Conservation (phyloP, 2,113 vertebrate genomes). For the Pyxicephalus adspersus region DNA sequence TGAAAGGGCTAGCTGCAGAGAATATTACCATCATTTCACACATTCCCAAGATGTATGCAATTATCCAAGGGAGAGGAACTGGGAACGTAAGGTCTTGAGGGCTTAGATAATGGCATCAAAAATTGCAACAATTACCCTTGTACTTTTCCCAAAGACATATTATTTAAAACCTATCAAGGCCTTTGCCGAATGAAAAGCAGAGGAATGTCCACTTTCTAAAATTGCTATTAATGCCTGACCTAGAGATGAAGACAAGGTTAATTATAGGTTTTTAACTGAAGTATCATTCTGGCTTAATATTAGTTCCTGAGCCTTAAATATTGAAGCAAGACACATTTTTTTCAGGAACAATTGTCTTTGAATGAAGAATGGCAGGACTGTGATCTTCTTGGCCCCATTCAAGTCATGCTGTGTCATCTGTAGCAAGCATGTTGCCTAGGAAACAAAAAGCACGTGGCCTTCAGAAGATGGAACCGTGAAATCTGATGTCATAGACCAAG, state of each 20-base stretch:
- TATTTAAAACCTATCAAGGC: conserved; percentile 77
- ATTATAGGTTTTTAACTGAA: conserved; percentile 82
- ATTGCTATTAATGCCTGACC: conserved; percentile 79
- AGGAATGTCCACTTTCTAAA: conserved; percentile 85
- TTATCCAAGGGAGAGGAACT: conserved; percentile 72
- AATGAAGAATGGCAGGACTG: conserved; percentile 86
- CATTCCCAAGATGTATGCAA: conserved; percentile 74
- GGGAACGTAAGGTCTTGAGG: conserved; percentile 74
- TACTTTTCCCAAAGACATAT: conserved; percentile 77
- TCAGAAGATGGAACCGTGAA: conserved; percentile 71
- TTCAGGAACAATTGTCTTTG: conserved; percentile 86
- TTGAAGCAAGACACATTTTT: conserved; percentile 81
- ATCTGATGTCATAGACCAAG: conserved; percentile 77
- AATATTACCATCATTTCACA: conserved; percentile 74
- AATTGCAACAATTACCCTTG: conserved; percentile 84
- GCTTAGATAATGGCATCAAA: conserved; percentile 83
- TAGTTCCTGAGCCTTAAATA: conserved; percentile 77
- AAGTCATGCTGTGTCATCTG: conserved; percentile 76
- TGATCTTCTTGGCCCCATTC: conserved; percentile 85
- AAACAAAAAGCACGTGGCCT: conserved; percentile 69
- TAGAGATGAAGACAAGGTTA: conserved; percentile 78
- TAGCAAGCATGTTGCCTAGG: conserved; percentile 79
- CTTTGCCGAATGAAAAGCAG: conserved; percentile 74
- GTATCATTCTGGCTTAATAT: conserved; percentile 81
- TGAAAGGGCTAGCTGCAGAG: conserved; percentile 62